Base-by-base conservation (phyloP, 2,113 vertebrate species). In the Oplegnathus fasciatus region DNA sequence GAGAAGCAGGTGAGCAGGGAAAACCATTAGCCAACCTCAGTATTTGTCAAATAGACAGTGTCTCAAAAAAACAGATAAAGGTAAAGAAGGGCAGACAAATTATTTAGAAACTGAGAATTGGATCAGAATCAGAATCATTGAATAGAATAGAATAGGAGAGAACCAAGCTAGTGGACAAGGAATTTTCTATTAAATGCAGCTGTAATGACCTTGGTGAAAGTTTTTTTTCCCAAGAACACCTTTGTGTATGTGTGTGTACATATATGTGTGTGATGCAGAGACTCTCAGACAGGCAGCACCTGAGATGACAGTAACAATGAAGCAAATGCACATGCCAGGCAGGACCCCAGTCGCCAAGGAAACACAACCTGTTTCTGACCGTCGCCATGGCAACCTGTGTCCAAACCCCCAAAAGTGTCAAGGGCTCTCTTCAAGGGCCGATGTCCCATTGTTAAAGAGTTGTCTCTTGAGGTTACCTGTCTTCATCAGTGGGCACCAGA, bases 381-480 rank as follows among this genome's bases (percentile, higher is more conserved):
- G 65, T 95, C 70, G 55, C 92, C 79, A 94, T 91, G 93, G 90
- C 42, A 89, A 93, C 94, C 80, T 60, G 75, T 70, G 82, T 89
- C 86, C n/a, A n/a, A n/a, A n/a, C n/a, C n/a, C n/a, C 75, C 61
- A 83, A 89, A 90, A 89, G 64, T 86, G 67, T 83, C 55, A 42
- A 78, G 60, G 54, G 58, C 75, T 86, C 52, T 72, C 28, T 84
- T 80, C n/a, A 40, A 78, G 9, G 55, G 72, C 28, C 13, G 28
- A 72, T 28, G 44, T 80, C 78, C 67, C 64, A 78, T 76, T 84
- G 69, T 84, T 64, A 32, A 68, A 75, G 34, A 72, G 64, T 70
- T 80, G 32, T 54, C 52, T 58, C 14, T 40, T 26, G 17, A 22
- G 44, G 32, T 6, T 17, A 28, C 68, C 9, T 9, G 42, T 46